phyloP scores from a whole-genome alignment of 2,888 invertebrate species.

The Ommatoiulus sabulosus region DNA sequence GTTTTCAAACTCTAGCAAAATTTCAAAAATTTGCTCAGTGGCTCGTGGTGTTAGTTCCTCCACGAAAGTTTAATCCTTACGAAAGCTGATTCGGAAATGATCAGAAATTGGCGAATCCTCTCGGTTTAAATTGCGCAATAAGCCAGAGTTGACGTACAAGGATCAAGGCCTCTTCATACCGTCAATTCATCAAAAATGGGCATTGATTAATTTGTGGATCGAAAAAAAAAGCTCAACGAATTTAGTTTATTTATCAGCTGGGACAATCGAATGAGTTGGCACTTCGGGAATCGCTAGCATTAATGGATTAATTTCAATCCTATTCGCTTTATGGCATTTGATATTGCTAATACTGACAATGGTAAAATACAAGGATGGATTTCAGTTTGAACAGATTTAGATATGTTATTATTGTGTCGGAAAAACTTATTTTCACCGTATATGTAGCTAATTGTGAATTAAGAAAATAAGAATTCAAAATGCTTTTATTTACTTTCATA shows the following conservation, averaged over 20 bases:
- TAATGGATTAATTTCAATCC: background rate
- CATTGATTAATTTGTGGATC: background rate
- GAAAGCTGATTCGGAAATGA: background rate
- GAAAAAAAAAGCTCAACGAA: background rate
- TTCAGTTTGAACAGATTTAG: no score
- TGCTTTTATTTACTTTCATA: no score
- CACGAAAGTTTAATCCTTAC: background rate
- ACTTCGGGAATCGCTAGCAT: background rate
- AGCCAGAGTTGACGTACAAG: background rate
- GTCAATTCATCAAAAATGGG: background rate
- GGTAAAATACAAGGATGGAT: no score
- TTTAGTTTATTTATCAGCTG: background rate
- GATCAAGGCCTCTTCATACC: background rate
- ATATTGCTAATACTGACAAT: no score
- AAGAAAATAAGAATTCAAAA: no score
- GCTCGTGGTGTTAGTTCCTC: no score
- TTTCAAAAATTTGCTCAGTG: no score
- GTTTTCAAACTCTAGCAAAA: no score
- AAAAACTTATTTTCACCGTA: no score
- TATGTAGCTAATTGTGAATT: no score
- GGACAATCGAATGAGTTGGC: background rate
- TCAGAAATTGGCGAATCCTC: background rate
- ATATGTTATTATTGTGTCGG: no score
- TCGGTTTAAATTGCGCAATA: background rate
- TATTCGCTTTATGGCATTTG: background rate